phyloP scores from a whole-genome alignment of 2,888 invertebrate genomes.

The Drosophila macrospina region DNA sequence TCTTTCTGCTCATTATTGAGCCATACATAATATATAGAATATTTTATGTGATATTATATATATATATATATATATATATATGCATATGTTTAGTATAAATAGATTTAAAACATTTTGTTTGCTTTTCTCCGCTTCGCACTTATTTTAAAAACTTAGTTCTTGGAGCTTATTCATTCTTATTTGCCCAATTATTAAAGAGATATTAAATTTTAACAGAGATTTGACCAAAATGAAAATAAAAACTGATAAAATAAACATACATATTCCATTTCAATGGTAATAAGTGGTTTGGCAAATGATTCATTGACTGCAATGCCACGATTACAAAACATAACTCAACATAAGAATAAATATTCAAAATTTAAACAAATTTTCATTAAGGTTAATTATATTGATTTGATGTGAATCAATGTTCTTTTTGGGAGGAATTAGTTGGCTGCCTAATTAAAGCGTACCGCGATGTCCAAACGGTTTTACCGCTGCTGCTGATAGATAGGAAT shows the following conservation, averaged over 20 bases:
- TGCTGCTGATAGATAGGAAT: slow-evolving; percentile 86
- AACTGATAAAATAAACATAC: slow-evolving; percentile 1
- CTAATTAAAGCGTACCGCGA: slow-evolving; percentile 1
- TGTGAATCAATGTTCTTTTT: not conserved
- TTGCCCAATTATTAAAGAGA: slow-evolving; percentile 25
- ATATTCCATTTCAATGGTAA: slow-evolving; percentile 2
- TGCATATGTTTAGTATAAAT: slow-evolving; percentile 39
- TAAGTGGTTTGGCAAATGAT: slow-evolving; percentile 17
- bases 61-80: slow-evolving; percentile 26
- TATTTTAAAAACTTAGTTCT: slow-evolving; percentile 48
- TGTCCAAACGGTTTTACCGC: slow-evolving; percentile 81
- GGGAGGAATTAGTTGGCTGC: slow-evolving; percentile 4
- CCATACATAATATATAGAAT: slow-evolving; percentile 54
- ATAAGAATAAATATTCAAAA: slow-evolving; percentile 14
- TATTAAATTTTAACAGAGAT: slow-evolving; percentile 14
- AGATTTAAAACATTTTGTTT: slow-evolving; percentile 46
- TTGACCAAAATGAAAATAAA: slow-evolving; percentile 10
- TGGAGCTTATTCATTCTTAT: slow-evolving; percentile 17
- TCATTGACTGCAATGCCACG: slow-evolving; percentile 1
- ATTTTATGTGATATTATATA: slow-evolving; percentile 32
- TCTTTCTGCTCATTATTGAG: slow-evolving; percentile 36
- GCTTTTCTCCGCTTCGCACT: slow-evolving; percentile 9
- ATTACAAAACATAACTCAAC: slow-evolving; percentile 17
- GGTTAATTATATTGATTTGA: slow-evolving; percentile 11
- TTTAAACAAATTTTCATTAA: slow-evolving; percentile 22